These are phyloP conservation scores for Peromyscus leucopus DNA, from an alignment of 2,113 vertebrate genomes.

Conservation along the genomic window DNA sequence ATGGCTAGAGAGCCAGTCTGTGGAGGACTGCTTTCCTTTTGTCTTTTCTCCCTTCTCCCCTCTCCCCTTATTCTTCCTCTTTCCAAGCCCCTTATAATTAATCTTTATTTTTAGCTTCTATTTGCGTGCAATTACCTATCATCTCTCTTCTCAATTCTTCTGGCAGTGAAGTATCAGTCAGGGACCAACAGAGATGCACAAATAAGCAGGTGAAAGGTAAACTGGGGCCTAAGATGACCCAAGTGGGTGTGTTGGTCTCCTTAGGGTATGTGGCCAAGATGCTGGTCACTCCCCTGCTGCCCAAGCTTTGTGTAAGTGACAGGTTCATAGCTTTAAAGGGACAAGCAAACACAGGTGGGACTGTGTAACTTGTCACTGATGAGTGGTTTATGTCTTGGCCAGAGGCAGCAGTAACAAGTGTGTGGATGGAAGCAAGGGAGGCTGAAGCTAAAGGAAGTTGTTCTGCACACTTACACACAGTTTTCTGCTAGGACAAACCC, in stretches of 20 bases:
- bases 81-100: not conserved
- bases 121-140: not conserved
- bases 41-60: not conserved
- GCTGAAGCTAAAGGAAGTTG: not conserved
- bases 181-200: not conserved
- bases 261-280: too few species aligned
- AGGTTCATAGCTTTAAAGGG: not conserved
- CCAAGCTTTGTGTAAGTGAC: too few species aligned
- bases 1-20: not conserved
- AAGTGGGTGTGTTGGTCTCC: not conserved
- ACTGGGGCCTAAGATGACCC: not conserved
- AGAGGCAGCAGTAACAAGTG: not conserved
- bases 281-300: not conserved
- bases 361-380: accelerated
- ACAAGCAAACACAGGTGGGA: not conserved
- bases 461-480: accelerated
- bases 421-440: not conserved
- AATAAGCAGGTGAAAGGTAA: not conserved
- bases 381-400: not conserved
- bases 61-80: too few species aligned
- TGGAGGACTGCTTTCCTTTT: not conserved
- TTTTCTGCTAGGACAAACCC: not conserved
- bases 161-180: not conserved
- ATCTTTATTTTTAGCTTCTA: not conserved
- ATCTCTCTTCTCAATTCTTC: not conserved